These are phyloP conservation scores for Zygogramma bicolorata DNA, from an alignment of 2,888 invertebrate species.

Conservation along the genomic window DNA sequence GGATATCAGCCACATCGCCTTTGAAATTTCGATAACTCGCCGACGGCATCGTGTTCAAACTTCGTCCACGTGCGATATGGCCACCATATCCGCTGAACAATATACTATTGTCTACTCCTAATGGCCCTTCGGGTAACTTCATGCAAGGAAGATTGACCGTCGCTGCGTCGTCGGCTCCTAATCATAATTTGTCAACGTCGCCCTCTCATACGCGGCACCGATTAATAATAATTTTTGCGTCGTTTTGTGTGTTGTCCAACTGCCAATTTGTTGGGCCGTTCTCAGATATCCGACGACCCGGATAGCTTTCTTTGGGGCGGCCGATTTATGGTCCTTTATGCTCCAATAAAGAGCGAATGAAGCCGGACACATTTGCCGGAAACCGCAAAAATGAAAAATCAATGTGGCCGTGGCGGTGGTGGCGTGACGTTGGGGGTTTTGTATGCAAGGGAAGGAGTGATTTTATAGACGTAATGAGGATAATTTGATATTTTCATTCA, in stretches of 20 bases:
- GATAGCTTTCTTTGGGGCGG: slow-evolving; percentile 17
- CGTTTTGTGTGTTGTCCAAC: slow-evolving; percentile 17
- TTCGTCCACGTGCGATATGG: too few species aligned
- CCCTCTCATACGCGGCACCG: slow-evolving; percentile 25
- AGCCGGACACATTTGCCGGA: slow-evolving; percentile 10
- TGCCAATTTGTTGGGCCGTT: slow-evolving; percentile 30
- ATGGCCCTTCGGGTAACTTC: too few species aligned
- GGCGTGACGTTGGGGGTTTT: too few species aligned
- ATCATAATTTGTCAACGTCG: slow-evolving; percentile 36
- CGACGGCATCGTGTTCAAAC: too few species aligned
- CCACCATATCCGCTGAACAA: too few species aligned
- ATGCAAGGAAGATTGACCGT: slow-evolving; percentile 28
- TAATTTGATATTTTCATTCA: too few species aligned
- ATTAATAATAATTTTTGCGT: slow-evolving; percentile 41
- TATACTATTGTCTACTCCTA: too few species aligned
- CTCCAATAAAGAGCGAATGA: slow-evolving; percentile 22
- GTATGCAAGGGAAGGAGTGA: too few species aligned
- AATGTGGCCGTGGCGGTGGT: background rate
- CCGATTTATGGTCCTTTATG: slow-evolving; percentile 21
- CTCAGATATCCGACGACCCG: slow-evolving; percentile 22
- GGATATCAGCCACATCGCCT: too few species aligned
- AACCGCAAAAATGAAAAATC: slow-evolving; percentile 17
- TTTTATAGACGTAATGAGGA: too few species aligned
- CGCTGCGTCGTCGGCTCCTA: slow-evolving; percentile 16
- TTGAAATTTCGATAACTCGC: too few species aligned